These are phyloP conservation scores for Napeogenes sylphis DNA, from an alignment of 2,888 invertebrate species.

Conservation along the genomic window DNA sequence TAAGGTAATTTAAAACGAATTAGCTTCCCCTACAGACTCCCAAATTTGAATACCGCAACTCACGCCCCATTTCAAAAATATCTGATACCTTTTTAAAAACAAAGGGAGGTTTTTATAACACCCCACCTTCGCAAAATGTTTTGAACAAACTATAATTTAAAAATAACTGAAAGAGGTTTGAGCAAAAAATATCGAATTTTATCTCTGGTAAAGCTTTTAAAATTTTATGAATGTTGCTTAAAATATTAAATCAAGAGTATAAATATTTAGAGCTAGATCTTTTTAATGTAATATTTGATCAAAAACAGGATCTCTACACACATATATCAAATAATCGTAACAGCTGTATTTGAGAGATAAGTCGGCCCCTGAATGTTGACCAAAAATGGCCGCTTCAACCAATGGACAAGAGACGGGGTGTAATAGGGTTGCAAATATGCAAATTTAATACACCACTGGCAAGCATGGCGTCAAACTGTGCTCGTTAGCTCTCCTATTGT, in stretches of 20 bases:
- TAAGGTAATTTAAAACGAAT: constrained; percentile 77
- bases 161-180: constrained; percentile 57
- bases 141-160: constrained; percentile 66
- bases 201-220: constrained; percentile 43
- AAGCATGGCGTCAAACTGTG: constrained; percentile 56
- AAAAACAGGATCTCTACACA: neutral
- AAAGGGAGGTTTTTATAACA: constrained; percentile 72
- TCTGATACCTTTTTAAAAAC: constrained; percentile 60
- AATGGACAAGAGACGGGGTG: constrained; percentile 46
- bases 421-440: constrained; percentile 67
- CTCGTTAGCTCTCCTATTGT: constrained; percentile 65
- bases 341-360: constrained; percentile 21
- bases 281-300: neutral
- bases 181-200: constrained; percentile 55
- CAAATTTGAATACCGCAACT: constrained; percentile 72
- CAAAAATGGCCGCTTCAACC: constrained; percentile 53
- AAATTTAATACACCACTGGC: constrained; percentile 69
- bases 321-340: constrained; percentile 1
- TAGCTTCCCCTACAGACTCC: constrained; percentile 69
- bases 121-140: constrained; percentile 53
- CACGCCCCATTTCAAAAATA: constrained; percentile 61
- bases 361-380: constrained; percentile 25
- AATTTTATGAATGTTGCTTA: constrained; percentile 30
- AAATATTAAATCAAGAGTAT: too few species aligned
- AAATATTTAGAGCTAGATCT: too few species aligned